Evolutionary conservation across 53 echinoderm and acorn worm genomes (phyloP).

Genomic region (Echinarachnius parma): DNA sequence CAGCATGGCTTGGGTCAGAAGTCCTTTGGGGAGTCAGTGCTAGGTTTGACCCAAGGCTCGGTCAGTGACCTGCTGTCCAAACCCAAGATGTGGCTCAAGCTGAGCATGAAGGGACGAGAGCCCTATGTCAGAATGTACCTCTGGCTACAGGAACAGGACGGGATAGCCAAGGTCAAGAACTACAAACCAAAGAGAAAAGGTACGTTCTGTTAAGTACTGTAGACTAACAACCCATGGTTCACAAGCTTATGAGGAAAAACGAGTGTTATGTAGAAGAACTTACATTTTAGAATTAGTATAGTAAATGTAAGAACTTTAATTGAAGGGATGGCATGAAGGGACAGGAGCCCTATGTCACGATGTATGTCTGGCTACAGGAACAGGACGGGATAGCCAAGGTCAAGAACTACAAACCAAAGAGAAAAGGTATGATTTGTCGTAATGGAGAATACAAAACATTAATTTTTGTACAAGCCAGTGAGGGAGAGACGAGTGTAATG

Average conservation of each 20-base stretch:
- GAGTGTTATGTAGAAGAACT: too few species aligned
- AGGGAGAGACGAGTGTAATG: too few species aligned
- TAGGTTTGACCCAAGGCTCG: conserved; percentile 98
- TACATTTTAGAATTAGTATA: too few species aligned
- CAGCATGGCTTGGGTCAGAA: conserved; percentile 94
- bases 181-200: conserved; percentile 84
- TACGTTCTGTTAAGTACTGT: conserved; percentile 52
- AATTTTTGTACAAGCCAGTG: too few species aligned
- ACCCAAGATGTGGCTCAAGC: conserved; percentile 96
- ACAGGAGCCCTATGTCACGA: conserved; percentile 90
- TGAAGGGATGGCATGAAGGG: conserved; percentile 99
- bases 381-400: conserved; percentile 84
- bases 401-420: conserved; percentile 76
- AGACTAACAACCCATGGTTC: too few species aligned
- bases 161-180: conserved; percentile 86
- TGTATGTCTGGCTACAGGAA: conserved; percentile 98
- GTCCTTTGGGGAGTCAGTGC: conserved; percentile 92
- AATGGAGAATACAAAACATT: too few species aligned
- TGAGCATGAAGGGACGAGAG: conserved; percentile 99
- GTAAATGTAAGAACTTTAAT: too few species aligned
- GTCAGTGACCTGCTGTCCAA: conserved; percentile 97
- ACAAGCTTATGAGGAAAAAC: too few species aligned
- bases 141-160: conserved; percentile 90
- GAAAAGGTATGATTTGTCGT: too few species aligned
- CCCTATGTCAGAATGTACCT: conserved; percentile 98